These are phyloP conservation scores for Gobius niger DNA, from an alignment of 2,113 vertebrate genomes.

Conservation along the genomic window DNA sequence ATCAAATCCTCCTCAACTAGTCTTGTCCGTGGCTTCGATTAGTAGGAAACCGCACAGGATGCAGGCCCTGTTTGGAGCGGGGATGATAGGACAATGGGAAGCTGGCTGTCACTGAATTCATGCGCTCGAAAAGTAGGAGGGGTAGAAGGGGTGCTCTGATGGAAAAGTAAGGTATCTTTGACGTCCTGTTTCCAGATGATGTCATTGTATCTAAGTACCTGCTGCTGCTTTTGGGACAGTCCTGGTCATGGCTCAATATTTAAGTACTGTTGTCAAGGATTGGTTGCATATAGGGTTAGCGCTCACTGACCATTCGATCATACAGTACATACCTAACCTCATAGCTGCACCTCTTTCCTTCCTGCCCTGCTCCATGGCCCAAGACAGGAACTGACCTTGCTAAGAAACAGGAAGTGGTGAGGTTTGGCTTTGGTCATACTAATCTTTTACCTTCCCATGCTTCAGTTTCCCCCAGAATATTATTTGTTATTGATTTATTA, in stretches of 20 bases:
- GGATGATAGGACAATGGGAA: slow-evolving; percentile 81
- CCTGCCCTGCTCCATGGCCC: slow-evolving; percentile 55
- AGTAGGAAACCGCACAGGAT: slow-evolving; percentile 79
- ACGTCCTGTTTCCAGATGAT: slow-evolving; percentile 77
- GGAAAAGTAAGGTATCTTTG: slow-evolving; percentile 70
- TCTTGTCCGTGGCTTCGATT: slow-evolving; percentile 8
- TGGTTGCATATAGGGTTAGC: neutral
- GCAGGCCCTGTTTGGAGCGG: slow-evolving; percentile 68
- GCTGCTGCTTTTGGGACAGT: slow-evolving; percentile 8
- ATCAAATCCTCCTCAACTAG: slow-evolving; percentile 19
- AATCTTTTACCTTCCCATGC: slow-evolving; percentile 36
- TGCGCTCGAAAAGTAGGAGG: slow-evolving; percentile 21
- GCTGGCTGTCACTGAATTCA: slow-evolving; percentile 67
- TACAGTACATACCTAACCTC: slow-evolving; percentile 16
- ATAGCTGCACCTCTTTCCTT: slow-evolving; percentile 65
- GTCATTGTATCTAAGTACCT: slow-evolving; percentile 58
- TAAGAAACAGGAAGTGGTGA: slow-evolving; percentile 78
- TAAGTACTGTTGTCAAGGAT: neutral
- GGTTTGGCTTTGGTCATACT: slow-evolving; percentile 52
- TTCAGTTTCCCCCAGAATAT: slow-evolving; percentile 31
- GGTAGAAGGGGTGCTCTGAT: slow-evolving; percentile 25
- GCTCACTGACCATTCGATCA: neutral
- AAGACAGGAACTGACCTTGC: slow-evolving; percentile 77
- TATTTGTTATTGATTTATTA: neutral
- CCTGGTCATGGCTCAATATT: neutral